A percentile compares a stretch with the other conserved stretches of the same genome.
These are phyloP conservation scores for Sylvia borin DNA, from an alignment of 2,797 vertebrate genomes.

Conservation along the genomic window DNA sequence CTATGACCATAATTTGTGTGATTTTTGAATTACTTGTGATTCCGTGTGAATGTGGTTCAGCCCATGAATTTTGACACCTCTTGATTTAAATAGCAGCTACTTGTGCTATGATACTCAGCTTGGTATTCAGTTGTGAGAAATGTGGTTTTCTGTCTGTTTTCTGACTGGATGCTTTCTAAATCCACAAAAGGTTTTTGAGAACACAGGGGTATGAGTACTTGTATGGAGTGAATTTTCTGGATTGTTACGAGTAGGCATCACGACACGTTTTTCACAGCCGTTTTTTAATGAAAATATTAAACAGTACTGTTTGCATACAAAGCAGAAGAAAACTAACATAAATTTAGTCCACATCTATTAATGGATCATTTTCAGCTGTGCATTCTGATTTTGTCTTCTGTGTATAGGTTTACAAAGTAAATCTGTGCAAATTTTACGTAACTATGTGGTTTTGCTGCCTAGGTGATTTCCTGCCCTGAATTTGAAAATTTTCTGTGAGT, in stretches of 20 bases:
- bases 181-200: not conserved
- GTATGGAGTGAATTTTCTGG: not conserved
- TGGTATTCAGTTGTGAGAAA: not conserved
- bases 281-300: not conserved
- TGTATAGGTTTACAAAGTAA: not conserved
- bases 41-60: not conserved
- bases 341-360: not conserved
- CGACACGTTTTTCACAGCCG: not conserved
- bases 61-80: not conserved
- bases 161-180: not conserved
- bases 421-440: not conserved
- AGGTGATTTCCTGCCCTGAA: not conserved
- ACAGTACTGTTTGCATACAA: not conserved
- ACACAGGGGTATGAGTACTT: not conserved
- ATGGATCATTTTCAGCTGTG: not conserved
- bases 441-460: not conserved
- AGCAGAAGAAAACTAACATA: not conserved
- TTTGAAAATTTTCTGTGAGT: not conserved
- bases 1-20: not conserved
- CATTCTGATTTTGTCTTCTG: not conserved
- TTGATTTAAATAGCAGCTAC: slow-evolving; percentile 4
- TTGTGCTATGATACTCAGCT: not conserved
- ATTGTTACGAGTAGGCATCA: not conserved
- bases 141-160: not conserved
- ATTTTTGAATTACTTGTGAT: slow-evolving; percentile 39